Evolutionary conservation across 2,797 vertebrate genomes (phyloP), one percentile per base, ranked within the genome.

Genomic region (Novumbra hubbsi): DNA sequence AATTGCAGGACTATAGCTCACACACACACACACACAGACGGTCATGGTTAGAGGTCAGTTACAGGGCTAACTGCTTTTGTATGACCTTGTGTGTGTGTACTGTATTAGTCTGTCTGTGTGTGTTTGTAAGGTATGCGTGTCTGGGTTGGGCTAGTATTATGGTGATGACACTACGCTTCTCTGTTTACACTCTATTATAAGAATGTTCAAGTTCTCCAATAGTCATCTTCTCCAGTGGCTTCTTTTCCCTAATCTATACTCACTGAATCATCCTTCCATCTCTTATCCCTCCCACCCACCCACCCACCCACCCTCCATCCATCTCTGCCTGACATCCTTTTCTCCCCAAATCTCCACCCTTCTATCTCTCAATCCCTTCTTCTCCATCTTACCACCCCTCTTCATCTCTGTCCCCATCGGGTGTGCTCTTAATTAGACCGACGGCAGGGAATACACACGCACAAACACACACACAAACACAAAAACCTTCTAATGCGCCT

Each of bases 401-500:
- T 45, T 14, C 32, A 19, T 49, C 60, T 50, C 32, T 5, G 70
- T 50, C 65, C 24, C 38, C 60, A 34, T 55, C 55, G 60, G 19
- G 69, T 48, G 28, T 30, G n/a, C 45, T 45, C 24, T 52, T 77
- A 41, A 64, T 72, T 64, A 57, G 71, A 73, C 21, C 27, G 67
- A 28, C 38, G 32, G 21, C 41, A 38, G 49, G 21, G 15, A 15
- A 52, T 60, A 57, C 66, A 49, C 65, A 70, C 74, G 57, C 67
- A 64, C 52, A 68, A 32, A 74, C 55, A 71, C 70, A 70, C 52
- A 66, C 60, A 55, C 72, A 78, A 38, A 57, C 72, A 67, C 50
- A 70, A 21, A 41, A 41, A 78, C 45, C 67, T 45, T 55, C 60
- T 74, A 78, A 71, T 74, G 68, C 64, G 48, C 52, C 72, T 60